Conservation (phyloP, 2,113 vertebrate species). For the Sceloporus undulatus region DNA sequence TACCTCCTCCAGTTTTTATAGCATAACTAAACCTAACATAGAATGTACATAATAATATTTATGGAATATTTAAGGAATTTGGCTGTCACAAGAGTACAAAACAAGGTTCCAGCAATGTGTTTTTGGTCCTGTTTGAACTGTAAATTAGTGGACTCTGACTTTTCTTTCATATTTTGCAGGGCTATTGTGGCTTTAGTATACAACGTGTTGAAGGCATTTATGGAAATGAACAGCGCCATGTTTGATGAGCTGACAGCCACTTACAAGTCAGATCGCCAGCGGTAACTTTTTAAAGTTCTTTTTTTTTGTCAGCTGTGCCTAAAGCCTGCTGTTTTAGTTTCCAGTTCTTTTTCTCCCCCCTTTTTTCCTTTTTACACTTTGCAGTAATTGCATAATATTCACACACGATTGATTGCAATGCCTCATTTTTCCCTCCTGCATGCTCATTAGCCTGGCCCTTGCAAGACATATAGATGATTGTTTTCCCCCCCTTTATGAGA, state of each 20-base stretch:
- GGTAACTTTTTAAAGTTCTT: conserved; percentile 89
- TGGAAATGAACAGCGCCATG: conserved; percentile 99
- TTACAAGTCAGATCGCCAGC: conserved; percentile 99
- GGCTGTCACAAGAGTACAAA: conserved; percentile 28
- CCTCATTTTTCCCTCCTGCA: conserved; percentile 10
- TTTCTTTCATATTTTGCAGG: conserved; percentile 76
- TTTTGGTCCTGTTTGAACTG: conserved; percentile 16
- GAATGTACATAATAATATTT: too few relatives aligned
- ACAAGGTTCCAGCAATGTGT: not conserved
- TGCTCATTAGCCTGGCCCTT: conserved; percentile 36
- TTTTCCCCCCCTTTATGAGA: conserved; percentile 28
- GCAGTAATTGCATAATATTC: conserved; percentile 50
- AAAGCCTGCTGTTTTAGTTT: conserved; percentile 55
- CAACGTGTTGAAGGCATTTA: conserved; percentile 99
- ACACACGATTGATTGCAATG: conserved; percentile 29
- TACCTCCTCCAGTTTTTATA: conserved; percentile 2
- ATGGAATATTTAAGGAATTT: too few relatives aligned
- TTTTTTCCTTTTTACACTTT: conserved; percentile 54
- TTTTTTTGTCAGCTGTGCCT: conserved; percentile 78
- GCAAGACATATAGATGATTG: conserved; percentile 34
- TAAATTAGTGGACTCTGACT: conserved; percentile 46
- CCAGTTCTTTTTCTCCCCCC: not conserved
- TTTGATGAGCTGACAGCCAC: conserved; percentile 99
- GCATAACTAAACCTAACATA: conserved; percentile 32
- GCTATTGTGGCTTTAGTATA: conserved; percentile 98